phyloP scores from a whole-genome alignment of 1,140 invertebrate genomes.

The Nephotettix cincticeps region DNA sequence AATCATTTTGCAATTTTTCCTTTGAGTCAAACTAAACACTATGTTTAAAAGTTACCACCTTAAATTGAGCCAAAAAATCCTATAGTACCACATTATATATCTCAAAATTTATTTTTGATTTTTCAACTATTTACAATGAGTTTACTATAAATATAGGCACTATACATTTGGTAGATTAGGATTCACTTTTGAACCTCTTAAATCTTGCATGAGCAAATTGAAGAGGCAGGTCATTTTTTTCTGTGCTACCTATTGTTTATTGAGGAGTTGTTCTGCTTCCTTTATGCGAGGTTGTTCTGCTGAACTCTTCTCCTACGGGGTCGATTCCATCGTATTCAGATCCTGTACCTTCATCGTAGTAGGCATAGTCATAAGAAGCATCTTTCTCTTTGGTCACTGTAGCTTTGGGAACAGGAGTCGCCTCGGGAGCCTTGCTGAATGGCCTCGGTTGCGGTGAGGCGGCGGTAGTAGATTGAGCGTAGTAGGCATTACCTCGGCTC shows the following conservation, averaged over 20 bases:
- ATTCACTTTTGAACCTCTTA: not conserved
- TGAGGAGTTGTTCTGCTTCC: constrained; percentile 17
- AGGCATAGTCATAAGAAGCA: constrained; percentile 41
- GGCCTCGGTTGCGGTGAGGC: constrained; percentile 23
- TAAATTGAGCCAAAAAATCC: too few species aligned
- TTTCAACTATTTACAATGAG: not conserved
- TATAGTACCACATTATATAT: not conserved
- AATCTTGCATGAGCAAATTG: not conserved
- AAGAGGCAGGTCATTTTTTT: not conserved
- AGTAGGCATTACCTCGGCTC: constrained; percentile 13
- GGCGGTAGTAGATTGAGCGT: constrained; percentile 3
- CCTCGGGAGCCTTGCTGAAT: constrained; percentile 1
- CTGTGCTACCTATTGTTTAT: not conserved
- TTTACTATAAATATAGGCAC: not conserved
- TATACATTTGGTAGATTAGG: not conserved
- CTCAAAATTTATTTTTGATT: not conserved
- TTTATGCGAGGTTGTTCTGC: constrained; percentile 35
- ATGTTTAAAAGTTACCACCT: too few species aligned
- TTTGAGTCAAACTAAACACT: too few species aligned
- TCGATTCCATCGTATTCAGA: constrained; percentile 41
- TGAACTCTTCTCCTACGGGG: constrained; percentile 39
- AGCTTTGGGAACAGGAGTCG: constrained; percentile 11
- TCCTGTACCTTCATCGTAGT: constrained; percentile 39
- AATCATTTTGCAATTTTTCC: too few species aligned
- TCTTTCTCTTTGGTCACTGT: constrained; percentile 32